Conservation (phyloP, 1,140 invertebrate genomes). For the Cherax destructor region DNA sequence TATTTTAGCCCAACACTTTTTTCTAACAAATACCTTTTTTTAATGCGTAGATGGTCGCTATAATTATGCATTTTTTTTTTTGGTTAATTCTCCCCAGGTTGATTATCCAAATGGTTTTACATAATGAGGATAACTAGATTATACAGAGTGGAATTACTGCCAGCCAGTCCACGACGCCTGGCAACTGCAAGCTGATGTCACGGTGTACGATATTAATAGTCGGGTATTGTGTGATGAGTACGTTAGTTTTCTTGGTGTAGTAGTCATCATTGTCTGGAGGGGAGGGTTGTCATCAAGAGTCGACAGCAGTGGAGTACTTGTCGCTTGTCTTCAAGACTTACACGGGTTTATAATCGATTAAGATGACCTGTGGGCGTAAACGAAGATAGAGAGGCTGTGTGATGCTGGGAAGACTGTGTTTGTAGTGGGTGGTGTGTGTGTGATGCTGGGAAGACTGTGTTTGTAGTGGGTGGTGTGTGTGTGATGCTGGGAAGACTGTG, state of each 20-base stretch:
- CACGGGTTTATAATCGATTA: not conserved
- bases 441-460: no score
- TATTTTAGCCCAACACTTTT: not conserved
- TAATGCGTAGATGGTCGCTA: constrained; percentile 29
- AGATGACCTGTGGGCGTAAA: not conserved
- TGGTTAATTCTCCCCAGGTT: not conserved
- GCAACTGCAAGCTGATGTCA: constrained; percentile 21
- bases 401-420: not conserved
- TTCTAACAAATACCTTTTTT: not conserved
- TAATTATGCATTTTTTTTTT: constrained; percentile 21
- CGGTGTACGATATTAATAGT: constrained; percentile 10
- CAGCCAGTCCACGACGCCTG: not conserved
- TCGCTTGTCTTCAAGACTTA: not conserved
- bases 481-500: no score
- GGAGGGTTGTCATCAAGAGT: not conserved
- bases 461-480: no score
- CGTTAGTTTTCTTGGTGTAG: not conserved
- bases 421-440: no score
- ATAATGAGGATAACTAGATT: constrained; percentile 44
- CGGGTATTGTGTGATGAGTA: constrained; percentile 26
- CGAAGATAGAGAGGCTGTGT: no score
- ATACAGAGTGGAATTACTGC: constrained; percentile 24
- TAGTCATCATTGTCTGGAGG: not conserved
- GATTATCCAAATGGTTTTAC: constrained; percentile 52
- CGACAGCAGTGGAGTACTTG: not conserved